Evolutionary conservation across 2,113 vertebrate species (phyloP), one percentile per base, ranked within the genome.

Genomic region (Murina feae): DNA sequence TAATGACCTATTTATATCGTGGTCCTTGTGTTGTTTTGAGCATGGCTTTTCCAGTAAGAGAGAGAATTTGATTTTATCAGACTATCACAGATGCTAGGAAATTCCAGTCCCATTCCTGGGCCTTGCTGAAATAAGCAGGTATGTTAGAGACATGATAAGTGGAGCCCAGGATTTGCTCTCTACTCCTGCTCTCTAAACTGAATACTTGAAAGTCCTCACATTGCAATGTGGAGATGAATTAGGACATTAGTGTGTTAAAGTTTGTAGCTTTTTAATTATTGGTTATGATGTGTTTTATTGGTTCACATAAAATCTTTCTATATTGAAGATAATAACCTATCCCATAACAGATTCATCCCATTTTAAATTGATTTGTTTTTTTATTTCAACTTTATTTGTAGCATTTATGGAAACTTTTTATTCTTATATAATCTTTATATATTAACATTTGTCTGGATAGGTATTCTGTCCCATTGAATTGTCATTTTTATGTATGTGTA

Each of bases 1-100:
- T 89, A 92, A 71, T 23, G 17, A 35, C 51, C 83, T 88, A 42
- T 95, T 97, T 97, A 88, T 93, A 94, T 82, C 44, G 71, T 28
- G 65, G 78, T 79, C 51, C 5, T 53, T 88, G 4, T 85, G 20
- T 66, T 91, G 80, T 86, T 93, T 96, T 55, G 76, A 96, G 42
- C 1, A 10, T 65, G 65, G 0, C 0, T 95, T 95, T 95, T 39
- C 37, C 12, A 74, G 44, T 25, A 86, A 49, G 66, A 95, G 51
- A 58, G 39, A 60, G 16, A 69, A 89, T 89, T 96, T 96, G 72
- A 18, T 74, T 95, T 80, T 95, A 63, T 76, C 53, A 76, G 69
- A 95, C 32, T 69, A 51, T 49, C 86, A 96, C 65, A 93, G 90
- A 90, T 75, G 51, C 49, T 89, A 51, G 81, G 86, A 92, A 89